Evolutionary conservation across 2,797 vertebrate species (phyloP).

Genomic region (Molossus molossus): DNA sequence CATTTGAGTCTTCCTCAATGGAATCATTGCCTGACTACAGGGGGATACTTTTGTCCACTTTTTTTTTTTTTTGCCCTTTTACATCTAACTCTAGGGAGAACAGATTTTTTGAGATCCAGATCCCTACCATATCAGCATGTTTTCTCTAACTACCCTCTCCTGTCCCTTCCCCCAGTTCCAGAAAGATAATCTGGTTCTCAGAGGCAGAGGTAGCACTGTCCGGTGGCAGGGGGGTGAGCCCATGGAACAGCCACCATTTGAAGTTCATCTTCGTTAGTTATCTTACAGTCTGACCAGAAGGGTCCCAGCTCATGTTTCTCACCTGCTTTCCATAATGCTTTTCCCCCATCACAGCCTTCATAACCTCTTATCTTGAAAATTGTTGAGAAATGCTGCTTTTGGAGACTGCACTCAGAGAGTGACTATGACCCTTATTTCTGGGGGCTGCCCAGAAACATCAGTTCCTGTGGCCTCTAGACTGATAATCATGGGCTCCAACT

Average conservation of each 20-base stretch:
- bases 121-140: not conserved
- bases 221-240: not conserved
- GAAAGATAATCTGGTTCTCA: not conserved
- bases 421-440: not conserved
- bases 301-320: not conserved
- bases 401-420: not conserved
- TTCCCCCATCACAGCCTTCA: not conserved
- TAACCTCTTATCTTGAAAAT: slow-evolving; percentile 13
- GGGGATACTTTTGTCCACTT: not conserved
- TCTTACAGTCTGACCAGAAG: not conserved
- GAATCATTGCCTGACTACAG: not conserved
- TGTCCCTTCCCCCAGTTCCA: not conserved
- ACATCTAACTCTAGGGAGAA: not conserved
- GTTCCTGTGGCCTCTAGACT: not conserved
- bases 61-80: not conserved
- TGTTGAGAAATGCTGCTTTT: not conserved
- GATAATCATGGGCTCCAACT: not conserved
- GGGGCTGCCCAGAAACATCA: not conserved
- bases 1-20: not conserved
- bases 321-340: not conserved
- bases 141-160: not conserved
- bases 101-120: not conserved
- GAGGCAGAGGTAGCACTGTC: not conserved
- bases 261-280: not conserved
- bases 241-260: not conserved